These are phyloP conservation scores for Conus ventricosus DNA, from an alignment of 1,140 invertebrate genomes.

Conservation along the genomic window DNA sequence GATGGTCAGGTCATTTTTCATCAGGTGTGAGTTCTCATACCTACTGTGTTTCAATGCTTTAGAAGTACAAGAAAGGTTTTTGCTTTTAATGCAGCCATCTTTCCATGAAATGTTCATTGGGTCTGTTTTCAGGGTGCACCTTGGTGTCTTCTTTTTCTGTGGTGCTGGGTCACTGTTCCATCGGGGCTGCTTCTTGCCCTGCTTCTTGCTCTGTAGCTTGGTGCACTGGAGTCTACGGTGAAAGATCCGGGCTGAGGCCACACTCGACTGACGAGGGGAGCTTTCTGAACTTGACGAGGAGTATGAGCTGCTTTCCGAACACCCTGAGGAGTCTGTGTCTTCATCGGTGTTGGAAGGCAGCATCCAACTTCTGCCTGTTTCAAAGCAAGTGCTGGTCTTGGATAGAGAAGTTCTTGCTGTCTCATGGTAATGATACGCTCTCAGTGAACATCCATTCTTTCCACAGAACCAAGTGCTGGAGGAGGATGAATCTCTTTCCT, in stretches of 20 bases:
- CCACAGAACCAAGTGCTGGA: too few relatives aligned
- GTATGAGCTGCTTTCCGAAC: background rate
- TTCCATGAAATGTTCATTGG: background rate
- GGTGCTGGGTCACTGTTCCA: too few relatives aligned
- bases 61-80: background rate
- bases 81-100: background rate
- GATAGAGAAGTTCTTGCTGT: too few relatives aligned
- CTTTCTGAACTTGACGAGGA: background rate
- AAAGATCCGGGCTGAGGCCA: background rate
- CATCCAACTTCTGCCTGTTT: background rate
- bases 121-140: background rate
- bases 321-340: background rate
- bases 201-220: background rate
- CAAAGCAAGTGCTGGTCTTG: too few relatives aligned
- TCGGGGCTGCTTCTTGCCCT: background rate
- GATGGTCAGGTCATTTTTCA: background rate
- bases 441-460: too few relatives aligned
- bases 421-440: too few relatives aligned
- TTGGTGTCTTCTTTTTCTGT: background rate
- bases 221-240: background rate
- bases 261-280: background rate
- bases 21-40: too few relatives aligned
- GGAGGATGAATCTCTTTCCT: too few relatives aligned
- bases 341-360: background rate
- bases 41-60: too few relatives aligned